Percentiles rank a stretch among this genome's conserved stretches.
Conservation (phyloP, 2,113 vertebrate species). For the Monopterus albus region DNA sequence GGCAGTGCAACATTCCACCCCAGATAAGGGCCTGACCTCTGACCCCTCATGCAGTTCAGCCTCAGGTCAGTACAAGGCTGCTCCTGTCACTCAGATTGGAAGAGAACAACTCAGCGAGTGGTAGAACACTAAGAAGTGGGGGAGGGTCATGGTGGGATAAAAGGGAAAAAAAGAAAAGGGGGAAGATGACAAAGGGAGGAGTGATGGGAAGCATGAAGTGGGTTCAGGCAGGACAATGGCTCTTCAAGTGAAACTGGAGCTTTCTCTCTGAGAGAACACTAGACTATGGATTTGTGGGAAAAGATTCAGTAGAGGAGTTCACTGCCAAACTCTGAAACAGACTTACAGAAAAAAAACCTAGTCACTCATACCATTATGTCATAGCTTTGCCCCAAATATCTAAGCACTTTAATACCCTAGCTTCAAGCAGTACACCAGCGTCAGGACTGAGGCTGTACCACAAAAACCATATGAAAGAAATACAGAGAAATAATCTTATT, state of each 20-base stretch:
- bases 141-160: slow-evolving; percentile 22
- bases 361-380: slow-evolving; percentile 47
- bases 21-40: slow-evolving; percentile 68
- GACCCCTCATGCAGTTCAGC: slow-evolving; percentile 67
- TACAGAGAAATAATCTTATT: not conserved
- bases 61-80: slow-evolving; percentile 72
- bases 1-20: slow-evolving; percentile 62
- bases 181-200: slow-evolving; percentile 36
- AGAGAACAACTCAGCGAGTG: slow-evolving; percentile 35
- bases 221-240: slow-evolving; percentile 62
- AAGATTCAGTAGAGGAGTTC: slow-evolving; percentile 28
- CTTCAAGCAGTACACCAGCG: slow-evolving; percentile 22
- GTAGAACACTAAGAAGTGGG: slow-evolving; percentile 4
- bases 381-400: slow-evolving; percentile 33
- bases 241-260: slow-evolving; percentile 55
- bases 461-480: slow-evolving; percentile 1
- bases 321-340: slow-evolving; percentile 14
- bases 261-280: slow-evolving; percentile 18
- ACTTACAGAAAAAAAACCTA: slow-evolving; percentile 27
- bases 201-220: slow-evolving; percentile 55
- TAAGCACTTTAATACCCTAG: slow-evolving; percentile 23
- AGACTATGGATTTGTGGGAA: slow-evolving; percentile 21
- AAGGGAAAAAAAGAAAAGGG: not conserved
- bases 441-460: slow-evolving; percentile 5
- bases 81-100: slow-evolving; percentile 65